Evolutionary conservation across 1,140 invertebrate species (phyloP).

Genomic region (Drosophila kanapiae): DNA sequence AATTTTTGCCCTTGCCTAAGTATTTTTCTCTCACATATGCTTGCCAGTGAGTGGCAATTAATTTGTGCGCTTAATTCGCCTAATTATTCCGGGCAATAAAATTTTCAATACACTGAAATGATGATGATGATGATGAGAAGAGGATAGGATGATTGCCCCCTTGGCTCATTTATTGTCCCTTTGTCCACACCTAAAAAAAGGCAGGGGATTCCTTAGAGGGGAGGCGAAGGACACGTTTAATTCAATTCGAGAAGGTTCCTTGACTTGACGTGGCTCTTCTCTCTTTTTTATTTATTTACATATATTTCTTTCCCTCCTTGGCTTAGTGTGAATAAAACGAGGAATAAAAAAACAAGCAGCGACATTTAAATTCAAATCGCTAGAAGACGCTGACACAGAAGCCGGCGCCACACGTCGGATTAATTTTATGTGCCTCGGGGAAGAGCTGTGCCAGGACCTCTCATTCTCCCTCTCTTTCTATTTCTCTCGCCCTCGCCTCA

Average conservation of each 20-base stretch:
- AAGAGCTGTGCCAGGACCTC: slow-evolving; percentile 38
- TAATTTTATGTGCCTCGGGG: slow-evolving; percentile 76
- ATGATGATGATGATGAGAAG: slow-evolving; percentile 12
- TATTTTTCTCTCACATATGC: slow-evolving; percentile 69
- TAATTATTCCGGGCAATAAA: slow-evolving; percentile 82
- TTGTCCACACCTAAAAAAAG: slow-evolving; percentile 54
- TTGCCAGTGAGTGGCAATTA: slow-evolving; percentile 64
- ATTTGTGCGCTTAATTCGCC: slow-evolving; percentile 80
- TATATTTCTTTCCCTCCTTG: slow-evolving; percentile 42
- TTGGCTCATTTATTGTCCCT: slow-evolving; percentile 20
- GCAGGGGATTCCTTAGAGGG: slow-evolving; percentile 19
- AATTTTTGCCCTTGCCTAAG: slow-evolving; percentile 2
- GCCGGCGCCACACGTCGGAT: slow-evolving; percentile 81
- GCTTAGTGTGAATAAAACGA: slow-evolving; percentile 59
- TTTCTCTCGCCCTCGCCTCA: slow-evolving; percentile 53
- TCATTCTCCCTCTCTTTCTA: background rate
- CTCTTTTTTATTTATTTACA: slow-evolving; percentile 39
- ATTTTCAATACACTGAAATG: slow-evolving; percentile 76
- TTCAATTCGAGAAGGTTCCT: slow-evolving; percentile 80
- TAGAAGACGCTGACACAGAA: slow-evolving; percentile 74
- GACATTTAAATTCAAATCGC: slow-evolving; percentile 83
- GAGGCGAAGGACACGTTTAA: slow-evolving; percentile 72
- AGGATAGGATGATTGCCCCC: background rate
- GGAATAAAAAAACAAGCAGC: slow-evolving; percentile 50
- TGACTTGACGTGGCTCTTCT: slow-evolving; percentile 37